Conservation (phyloP, 1,140 invertebrate genomes). For the Pararge aegeria region DNA sequence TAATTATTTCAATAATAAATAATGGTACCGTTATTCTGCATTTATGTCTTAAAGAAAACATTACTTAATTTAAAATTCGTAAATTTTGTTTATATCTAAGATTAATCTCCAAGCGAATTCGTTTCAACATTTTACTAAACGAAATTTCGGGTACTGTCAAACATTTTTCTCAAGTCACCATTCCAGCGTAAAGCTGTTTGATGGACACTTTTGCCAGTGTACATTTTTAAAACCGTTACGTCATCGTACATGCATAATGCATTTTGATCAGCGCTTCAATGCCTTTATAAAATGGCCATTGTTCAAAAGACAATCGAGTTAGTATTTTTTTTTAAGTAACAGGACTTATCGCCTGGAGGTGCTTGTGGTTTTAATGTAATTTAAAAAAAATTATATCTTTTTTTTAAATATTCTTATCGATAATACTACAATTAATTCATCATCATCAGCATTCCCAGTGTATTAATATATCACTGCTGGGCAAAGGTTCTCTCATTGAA, state of each 20-base stretch:
- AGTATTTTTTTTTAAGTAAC: conserved; percentile 20
- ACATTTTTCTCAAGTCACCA: conserved; percentile 8
- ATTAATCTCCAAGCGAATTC: too few species aligned
- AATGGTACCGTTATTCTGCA: too few species aligned
- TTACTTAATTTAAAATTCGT: too few species aligned
- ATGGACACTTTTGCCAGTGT: conserved; percentile 13
- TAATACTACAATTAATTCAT: too few species aligned
- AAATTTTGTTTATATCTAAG: too few species aligned
- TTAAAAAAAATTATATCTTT: too few species aligned
- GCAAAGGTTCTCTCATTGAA: too few species aligned
- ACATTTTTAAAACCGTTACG: conserved; percentile 17
- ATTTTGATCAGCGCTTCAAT: conserved; percentile 18
- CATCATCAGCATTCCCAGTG: too few species aligned
- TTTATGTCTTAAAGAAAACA: too few species aligned
- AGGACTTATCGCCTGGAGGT: conserved; percentile 9
- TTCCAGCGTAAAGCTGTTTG: conserved; percentile 9
- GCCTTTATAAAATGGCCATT: conserved; percentile 26
- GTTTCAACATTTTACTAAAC: not conserved
- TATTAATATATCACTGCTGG: too few species aligned
- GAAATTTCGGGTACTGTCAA: not conserved
- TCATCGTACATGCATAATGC: conserved; percentile 21
- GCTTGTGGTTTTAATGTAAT: conserved; percentile 6
- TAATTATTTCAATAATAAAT: too few species aligned
- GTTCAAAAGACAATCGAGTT: conserved; percentile 22
- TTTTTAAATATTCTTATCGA: too few species aligned